A percentile compares a stretch with the other conserved stretches of the same genome.
Evolutionary conservation across 2,888 invertebrate species (phyloP).

Genomic region (Tiliacea citrago): DNA sequence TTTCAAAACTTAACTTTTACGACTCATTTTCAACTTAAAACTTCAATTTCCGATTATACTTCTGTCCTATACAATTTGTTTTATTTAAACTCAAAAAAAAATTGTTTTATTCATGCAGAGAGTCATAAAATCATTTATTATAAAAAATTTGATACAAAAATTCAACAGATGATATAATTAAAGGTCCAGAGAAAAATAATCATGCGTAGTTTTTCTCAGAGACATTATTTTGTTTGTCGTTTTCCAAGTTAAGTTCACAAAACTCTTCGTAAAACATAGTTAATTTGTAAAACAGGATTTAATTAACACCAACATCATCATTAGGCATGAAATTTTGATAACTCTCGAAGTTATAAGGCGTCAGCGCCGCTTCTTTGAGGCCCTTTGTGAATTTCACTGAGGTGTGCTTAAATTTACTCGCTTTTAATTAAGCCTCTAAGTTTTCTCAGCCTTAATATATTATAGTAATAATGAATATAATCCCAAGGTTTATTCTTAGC

Average conservation of each 20-base stretch:
- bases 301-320: constrained; percentile 56
- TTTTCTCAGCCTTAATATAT: constrained; percentile 69
- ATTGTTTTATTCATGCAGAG: constrained; percentile 37
- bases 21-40: constrained; percentile 21
- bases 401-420: constrained; percentile 65
- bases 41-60: constrained; percentile 29
- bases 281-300: constrained; percentile 56
- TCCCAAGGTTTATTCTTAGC: constrained; percentile 55
- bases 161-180: constrained; percentile 1
- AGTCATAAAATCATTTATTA: constrained; percentile 41
- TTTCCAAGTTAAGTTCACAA: constrained; percentile 11
- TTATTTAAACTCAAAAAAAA: constrained; percentile 30
- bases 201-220: background rate
- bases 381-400: constrained; percentile 55
- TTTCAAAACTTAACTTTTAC: constrained; percentile 39
- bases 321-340: constrained; percentile 61
- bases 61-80: constrained; percentile 6
- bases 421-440: constrained; percentile 74
- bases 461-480: constrained; percentile 70
- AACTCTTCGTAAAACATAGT: constrained; percentile 22
- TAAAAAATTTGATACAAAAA: constrained; percentile 34
- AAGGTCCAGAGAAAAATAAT: background rate
- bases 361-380: constrained; percentile 37
- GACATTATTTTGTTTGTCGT: constrained; percentile 1
- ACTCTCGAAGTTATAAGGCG: constrained; percentile 56